phyloP scores from a whole-genome alignment of 2,888 invertebrate species.

The Parthenolecanium corni region DNA sequence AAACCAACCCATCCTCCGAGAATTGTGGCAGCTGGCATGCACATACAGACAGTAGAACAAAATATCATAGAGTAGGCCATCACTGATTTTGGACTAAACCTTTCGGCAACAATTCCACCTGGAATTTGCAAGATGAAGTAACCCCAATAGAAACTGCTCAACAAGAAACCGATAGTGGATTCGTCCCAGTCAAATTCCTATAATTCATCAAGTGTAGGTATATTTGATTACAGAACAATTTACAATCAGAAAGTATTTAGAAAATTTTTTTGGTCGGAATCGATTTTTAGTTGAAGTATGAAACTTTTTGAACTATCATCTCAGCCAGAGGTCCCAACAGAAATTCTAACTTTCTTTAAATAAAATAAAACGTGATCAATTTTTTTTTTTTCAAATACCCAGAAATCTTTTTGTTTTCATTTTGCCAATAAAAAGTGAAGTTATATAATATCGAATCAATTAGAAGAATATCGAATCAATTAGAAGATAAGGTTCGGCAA shows the following conservation, averaged over 20 bases:
- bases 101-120: conserved; percentile 14
- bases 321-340: too few species aligned
- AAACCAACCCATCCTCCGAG: conserved; percentile 13
- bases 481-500: too few species aligned
- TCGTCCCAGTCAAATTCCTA: conserved; percentile 14
- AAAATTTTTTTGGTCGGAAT: not conserved
- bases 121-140: conserved; percentile 18
- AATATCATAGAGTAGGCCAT: conserved; percentile 11
- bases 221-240: not conserved
- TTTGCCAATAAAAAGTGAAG: too few species aligned
- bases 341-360: too few species aligned
- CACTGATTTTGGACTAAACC: conserved; percentile 11
- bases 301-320: too few species aligned
- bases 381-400: too few species aligned
- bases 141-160: conserved; percentile 25
- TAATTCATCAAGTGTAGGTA: not conserved
- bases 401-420: too few species aligned
- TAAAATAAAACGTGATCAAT: too few species aligned
- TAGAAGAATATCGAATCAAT: too few species aligned
- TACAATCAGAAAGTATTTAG: not conserved
- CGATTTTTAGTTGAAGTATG: too few species aligned
- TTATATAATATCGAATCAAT: too few species aligned
- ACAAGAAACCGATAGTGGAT: not conserved
- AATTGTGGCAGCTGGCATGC: not conserved
- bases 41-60: conserved; percentile 4